phyloP scores from a whole-genome alignment of 2,113 vertebrate species.

The Epinephelus fuscoguttatus region DNA sequence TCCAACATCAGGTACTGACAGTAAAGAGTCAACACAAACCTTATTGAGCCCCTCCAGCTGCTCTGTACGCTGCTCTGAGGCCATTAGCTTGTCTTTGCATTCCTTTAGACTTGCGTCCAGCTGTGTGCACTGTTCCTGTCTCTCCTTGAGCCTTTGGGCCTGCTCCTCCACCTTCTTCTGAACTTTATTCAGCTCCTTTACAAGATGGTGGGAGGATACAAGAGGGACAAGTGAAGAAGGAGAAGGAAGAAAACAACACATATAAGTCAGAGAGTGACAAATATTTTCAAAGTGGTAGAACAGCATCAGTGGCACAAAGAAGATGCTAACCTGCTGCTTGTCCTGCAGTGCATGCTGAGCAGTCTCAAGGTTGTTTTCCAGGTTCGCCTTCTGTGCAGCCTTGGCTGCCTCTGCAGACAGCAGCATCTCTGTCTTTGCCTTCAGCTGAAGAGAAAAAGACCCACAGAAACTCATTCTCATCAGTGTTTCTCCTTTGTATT shows the following conservation, averaged over 20 bases:
- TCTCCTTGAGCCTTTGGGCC: conserved; percentile 88
- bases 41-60: conserved; percentile 89
- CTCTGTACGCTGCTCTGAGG: conserved; percentile 91
- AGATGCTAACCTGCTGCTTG: conserved; percentile 91
- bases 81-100: conserved; percentile 90
- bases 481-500: too few relatives aligned
- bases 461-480: neutral
- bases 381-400: conserved; percentile 93
- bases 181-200: conserved; percentile 93
- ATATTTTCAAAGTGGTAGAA: neutral
- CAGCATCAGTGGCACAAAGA: neutral
- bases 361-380: conserved; percentile 96
- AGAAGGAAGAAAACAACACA: neutral
- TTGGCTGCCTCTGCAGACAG: conserved; percentile 96
- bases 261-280: neutral
- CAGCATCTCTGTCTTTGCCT: conserved; percentile 96
- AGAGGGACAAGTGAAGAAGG: neutral
- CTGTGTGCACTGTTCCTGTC: conserved; percentile 90
- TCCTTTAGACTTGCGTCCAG: conserved; percentile 92
- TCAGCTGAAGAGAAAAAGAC: conserved; percentile 86
- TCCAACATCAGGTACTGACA: neutral
- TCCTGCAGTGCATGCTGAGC: conserved; percentile 96
- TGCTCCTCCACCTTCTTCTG: conserved; percentile 89
- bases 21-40: conserved; percentile 81
- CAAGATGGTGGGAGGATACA: neutral